Conservation (phyloP, 2,888 invertebrate species). For the Diarsia brunnea region DNA sequence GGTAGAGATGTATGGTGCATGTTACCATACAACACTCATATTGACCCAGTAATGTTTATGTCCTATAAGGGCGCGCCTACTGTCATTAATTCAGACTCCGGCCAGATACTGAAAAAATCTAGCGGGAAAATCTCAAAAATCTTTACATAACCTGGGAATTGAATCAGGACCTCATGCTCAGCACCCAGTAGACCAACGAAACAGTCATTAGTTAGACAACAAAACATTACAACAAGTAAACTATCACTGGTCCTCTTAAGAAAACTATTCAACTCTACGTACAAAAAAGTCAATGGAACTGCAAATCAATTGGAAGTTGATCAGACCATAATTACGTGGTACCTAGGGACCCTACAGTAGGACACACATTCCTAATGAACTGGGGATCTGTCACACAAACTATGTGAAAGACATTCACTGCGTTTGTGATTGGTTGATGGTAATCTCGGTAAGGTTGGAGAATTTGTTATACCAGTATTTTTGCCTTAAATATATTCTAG, state of each 20-base stretch:
- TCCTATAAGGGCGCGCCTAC: background rate
- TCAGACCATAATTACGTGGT: slow-evolving; percentile 57
- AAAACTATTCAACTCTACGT: too few species aligned
- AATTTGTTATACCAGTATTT: background rate
- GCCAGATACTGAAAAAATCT: background rate
- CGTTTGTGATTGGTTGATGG: slow-evolving; percentile 64
- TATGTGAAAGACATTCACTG: slow-evolving; percentile 68
- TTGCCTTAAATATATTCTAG: too few species aligned
- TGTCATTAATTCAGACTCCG: background rate
- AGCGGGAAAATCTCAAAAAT: background rate
- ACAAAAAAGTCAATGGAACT: slow-evolving; percentile 37
- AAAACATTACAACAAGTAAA: background rate
- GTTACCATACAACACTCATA: background rate
- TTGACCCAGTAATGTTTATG: background rate
- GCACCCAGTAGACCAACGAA: background rate
- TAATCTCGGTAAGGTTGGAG: slow-evolving; percentile 54
- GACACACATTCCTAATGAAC: slow-evolving; percentile 82
- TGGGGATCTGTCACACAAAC: slow-evolving; percentile 66
- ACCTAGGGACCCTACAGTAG: slow-evolving; percentile 53
- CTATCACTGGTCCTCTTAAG: background rate
- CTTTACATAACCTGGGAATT: background rate
- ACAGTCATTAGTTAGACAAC: background rate
- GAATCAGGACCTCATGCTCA: background rate
- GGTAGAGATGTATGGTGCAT: background rate
- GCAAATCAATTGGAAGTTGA: slow-evolving; percentile 27